Evolutionary conservation across 2,888 invertebrate species (phyloP).

Genomic region (Hypomecis atomaria): DNA sequence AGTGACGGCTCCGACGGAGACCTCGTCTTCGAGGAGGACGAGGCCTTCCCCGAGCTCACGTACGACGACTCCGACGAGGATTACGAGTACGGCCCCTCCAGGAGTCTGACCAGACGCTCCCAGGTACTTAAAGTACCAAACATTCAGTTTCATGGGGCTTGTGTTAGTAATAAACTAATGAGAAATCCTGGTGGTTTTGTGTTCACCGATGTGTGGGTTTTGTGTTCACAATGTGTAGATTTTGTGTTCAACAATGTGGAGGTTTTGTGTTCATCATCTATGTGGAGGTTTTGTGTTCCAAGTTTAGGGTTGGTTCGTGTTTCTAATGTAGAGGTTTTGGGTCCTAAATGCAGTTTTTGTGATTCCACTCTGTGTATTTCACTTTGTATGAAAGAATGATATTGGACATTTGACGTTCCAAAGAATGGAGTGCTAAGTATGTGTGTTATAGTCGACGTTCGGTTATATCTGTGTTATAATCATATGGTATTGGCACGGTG

Average conservation of each 20-base stretch:
- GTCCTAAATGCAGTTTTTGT: too few species aligned
- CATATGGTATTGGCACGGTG: slow-evolving; percentile 60
- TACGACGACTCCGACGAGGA: slow-evolving; percentile 75
- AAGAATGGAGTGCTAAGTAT: too few species aligned
- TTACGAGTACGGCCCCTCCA: slow-evolving; percentile 59
- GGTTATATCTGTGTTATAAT: too few species aligned
- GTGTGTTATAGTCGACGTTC: too few species aligned
- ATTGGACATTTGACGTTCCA: too few species aligned
- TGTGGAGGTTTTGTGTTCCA: too few species aligned
- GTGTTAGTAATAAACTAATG: not conserved
- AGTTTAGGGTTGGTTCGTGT: too few species aligned
- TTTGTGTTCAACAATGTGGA: not conserved
- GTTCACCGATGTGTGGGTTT: not conserved
- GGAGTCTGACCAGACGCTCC: slow-evolving; percentile 74
- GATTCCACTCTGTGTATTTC: too few species aligned
- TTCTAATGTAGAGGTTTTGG: too few species aligned
- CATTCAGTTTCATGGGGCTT: slow-evolving; percentile 25
- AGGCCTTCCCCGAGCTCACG: slow-evolving; percentile 77
- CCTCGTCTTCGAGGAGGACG: slow-evolving; percentile 68
- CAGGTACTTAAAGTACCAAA: slow-evolving; percentile 69
- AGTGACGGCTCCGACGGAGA: slow-evolving; percentile 65
- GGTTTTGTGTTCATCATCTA: not conserved
- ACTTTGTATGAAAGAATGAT: too few species aligned
- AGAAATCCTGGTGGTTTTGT: not conserved
- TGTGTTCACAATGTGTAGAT: not conserved